Evolutionary conservation across 2,797 vertebrate genomes (phyloP).

Genomic region (Gouania willdenowi): DNA sequence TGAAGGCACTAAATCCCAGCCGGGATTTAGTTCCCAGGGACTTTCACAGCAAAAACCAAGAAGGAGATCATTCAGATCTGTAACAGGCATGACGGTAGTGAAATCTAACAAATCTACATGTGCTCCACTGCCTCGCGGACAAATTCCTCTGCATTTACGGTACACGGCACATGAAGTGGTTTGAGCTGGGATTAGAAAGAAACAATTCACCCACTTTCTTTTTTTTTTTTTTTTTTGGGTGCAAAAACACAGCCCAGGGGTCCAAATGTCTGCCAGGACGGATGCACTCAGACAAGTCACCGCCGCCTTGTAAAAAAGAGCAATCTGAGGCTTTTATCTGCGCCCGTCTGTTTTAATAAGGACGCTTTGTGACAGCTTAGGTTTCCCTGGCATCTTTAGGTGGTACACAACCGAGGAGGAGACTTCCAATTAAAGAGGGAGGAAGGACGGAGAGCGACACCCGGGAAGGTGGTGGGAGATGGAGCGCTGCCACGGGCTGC

Average conservation of each 20-base stretch:
- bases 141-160: slow-evolving; percentile 49
- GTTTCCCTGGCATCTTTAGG: slow-evolving; percentile 62
- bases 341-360: slow-evolving; percentile 62
- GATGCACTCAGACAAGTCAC: slow-evolving; percentile 61
- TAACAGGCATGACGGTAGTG: not conserved
- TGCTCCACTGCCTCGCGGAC: slow-evolving; percentile 20
- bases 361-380: slow-evolving; percentile 74
- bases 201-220: slow-evolving; percentile 36
- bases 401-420: slow-evolving; percentile 51
- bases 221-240: slow-evolving; percentile 9
- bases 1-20: slow-evolving; percentile 37
- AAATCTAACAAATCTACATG: slow-evolving; percentile 3
- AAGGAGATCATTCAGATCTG: too few species aligned
- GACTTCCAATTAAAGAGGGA: slow-evolving; percentile 62
- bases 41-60: not conserved
- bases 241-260: slow-evolving; percentile 38
- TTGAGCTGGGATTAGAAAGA: slow-evolving; percentile 42
- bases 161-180: slow-evolving; percentile 46
- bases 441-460: slow-evolving; percentile 38
- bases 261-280: slow-evolving; percentile 47
- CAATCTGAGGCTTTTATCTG: slow-evolving; percentile 59
- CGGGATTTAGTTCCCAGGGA: slow-evolving; percentile 2
- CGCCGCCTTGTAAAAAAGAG: slow-evolving; percentile 27
- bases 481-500: slow-evolving; percentile 12
- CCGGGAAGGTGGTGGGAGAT: slow-evolving; percentile 55